Evolutionary conservation across 1,140 invertebrate species (phyloP).

Genomic region (Zaprionus lachaisei): DNA sequence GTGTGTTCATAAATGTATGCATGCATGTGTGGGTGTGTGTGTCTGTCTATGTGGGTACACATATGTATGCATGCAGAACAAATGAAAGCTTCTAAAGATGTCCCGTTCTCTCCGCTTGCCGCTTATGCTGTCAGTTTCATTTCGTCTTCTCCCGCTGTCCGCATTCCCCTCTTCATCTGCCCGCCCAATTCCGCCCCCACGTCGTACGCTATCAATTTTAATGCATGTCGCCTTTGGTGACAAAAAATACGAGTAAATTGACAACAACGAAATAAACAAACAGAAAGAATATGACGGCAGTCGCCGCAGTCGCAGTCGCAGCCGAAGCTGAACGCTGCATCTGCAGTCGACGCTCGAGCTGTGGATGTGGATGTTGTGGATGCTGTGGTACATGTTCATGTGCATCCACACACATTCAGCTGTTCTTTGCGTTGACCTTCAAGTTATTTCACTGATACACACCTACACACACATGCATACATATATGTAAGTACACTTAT

Average conservation of each 20-base stretch:
- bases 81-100: constrained; percentile 41
- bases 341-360: constrained; percentile 15
- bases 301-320: constrained; percentile 24
- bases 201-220: constrained; percentile 47
- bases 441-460: constrained; percentile 24
- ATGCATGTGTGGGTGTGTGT: background rate
- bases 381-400: background rate
- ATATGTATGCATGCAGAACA: constrained; percentile 23
- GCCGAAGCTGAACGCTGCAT: constrained; percentile 1
- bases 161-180: background rate
- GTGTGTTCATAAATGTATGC: constrained; percentile 5
- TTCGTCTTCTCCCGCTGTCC: constrained; percentile 18
- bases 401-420: constrained; percentile 16
- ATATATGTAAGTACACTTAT: constrained; percentile 1
- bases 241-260: constrained; percentile 33
- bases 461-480: background rate
- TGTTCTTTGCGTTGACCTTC: constrained; percentile 42
- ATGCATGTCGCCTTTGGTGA: constrained; percentile 49
- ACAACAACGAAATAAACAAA: constrained; percentile 33
- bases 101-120: background rate
- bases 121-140: constrained; percentile 39
- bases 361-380: constrained; percentile 19
- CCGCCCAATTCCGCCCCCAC: background rate
- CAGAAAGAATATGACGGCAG: constrained; percentile 43
- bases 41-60: background rate